Evolutionary conservation across 1,140 invertebrate genomes (phyloP), one percentile per base, ranked within the genome.

Genomic region (Lucilia sericata): DNA sequence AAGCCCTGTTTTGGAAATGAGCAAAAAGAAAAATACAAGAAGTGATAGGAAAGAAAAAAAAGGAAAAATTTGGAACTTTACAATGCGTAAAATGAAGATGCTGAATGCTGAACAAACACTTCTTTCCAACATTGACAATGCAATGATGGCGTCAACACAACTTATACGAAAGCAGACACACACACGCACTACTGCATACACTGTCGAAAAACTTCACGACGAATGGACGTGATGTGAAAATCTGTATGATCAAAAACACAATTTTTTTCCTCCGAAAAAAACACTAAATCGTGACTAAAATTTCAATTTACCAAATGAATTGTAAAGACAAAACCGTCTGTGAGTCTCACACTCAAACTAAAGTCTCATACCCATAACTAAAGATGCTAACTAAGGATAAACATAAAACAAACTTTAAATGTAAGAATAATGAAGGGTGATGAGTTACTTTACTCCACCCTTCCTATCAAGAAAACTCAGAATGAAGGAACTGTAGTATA

Each of bases 271-370:
- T 14, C 8, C 13, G 7, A 70, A 70, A 70, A 49, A 80, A 25
- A 80, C 47, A 80, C 76, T 80, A 49, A 80, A 80, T 80, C 76
- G 76, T 80, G 76, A 80, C 76, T 80, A 80, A 49, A 80, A 80
- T 80, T 80, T 80, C 76, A 80, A 80, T 80, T 49, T 80, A 49
- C 76, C 76, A 80, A 80, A 78, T 70, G 21, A 42, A 78, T 47
- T 78, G 75, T 47, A 47, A 78, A 78, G 65, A 70, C 65, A 70
- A 70, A 70, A 70, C 55, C n/a, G 55, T 60, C 55, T 17, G 55
- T 17, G n/a, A 9, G 21, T 21, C 19, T 42, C 7, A 42, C 5
- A 8, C 42, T 5, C 42, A 2, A n/a, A 70, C 65, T 9, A 70
- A 21, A 25, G 65, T 25, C 21, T 25, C 7, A n/a, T 25, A 70